These are phyloP conservation scores for Isaurus tuberculatus DNA, from an alignment of 92 coral and sea anemone species.

Conservation along the genomic window DNA sequence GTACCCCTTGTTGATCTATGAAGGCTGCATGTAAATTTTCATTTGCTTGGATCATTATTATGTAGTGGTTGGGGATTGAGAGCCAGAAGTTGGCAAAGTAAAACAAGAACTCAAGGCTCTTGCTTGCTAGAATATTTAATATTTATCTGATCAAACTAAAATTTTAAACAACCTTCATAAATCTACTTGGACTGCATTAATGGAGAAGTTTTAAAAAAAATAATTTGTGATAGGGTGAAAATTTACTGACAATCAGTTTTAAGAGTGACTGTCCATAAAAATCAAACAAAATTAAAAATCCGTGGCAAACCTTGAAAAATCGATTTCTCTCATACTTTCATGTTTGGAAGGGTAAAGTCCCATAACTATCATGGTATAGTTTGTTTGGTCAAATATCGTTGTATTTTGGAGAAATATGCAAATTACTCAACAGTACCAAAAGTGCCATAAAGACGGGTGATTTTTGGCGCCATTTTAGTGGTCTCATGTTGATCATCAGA, in stretches of 20 bases:
- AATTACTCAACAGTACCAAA: no score
- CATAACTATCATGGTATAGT: no score
- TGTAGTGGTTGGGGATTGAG: neutral
- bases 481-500: neutral
- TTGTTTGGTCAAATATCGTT: no score
- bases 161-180: neutral
- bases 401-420: no score
- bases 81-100: neutral
- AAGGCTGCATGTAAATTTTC: neutral
- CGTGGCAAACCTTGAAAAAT: no score
- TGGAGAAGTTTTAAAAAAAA: neutral
- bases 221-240: neutral
- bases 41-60: neutral
- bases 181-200: neutral
- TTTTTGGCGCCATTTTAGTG: neutral
- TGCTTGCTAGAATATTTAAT: slow-evolving; percentile 1
- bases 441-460: no score
- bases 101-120: neutral
- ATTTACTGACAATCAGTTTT: slow-evolving; percentile 1
- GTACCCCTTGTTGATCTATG: slow-evolving; percentile 4
- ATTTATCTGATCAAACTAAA: neutral
- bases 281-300: no score
- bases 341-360: no score
- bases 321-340: no score
- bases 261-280: no score